Conservation (phyloP, 2,113 vertebrate species). For the Chitala chitala region DNA sequence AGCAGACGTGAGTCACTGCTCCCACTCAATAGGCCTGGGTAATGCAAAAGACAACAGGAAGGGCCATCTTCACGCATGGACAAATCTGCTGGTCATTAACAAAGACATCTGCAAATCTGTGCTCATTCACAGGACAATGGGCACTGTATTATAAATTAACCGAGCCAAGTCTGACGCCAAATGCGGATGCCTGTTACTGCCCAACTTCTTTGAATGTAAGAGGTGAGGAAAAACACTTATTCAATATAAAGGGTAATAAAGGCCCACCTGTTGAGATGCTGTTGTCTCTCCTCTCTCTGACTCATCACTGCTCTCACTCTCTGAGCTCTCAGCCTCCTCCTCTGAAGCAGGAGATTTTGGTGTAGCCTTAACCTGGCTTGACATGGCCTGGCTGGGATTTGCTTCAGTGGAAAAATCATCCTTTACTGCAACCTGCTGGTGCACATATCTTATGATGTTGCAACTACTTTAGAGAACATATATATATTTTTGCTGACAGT, state of each 20-base stretch:
- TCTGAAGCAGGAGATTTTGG: neutral
- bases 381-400: neutral
- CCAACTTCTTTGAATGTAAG: too few relatives aligned
- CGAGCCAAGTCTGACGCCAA: too few relatives aligned
- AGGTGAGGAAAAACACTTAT: too few relatives aligned
- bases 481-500: too few relatives aligned
- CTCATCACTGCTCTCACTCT: neutral
- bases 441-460: too few relatives aligned
- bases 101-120: neutral
- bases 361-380: neutral
- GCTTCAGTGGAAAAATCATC: too few relatives aligned
- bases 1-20: neutral
- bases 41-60: neutral
- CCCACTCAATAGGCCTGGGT: neutral
- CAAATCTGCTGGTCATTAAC: too few relatives aligned
- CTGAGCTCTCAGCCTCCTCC: neutral
- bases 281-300: neutral
- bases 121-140: neutral
- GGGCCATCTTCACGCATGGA: neutral
- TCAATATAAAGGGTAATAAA: too few relatives aligned
- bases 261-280: neutral
- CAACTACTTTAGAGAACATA: too few relatives aligned
- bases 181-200: neutral
- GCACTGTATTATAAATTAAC: neutral
- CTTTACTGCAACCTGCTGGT: too few relatives aligned